Evolutionary conservation across 2,888 invertebrate genomes (phyloP).

Genomic region (Acleris holmiana): DNA sequence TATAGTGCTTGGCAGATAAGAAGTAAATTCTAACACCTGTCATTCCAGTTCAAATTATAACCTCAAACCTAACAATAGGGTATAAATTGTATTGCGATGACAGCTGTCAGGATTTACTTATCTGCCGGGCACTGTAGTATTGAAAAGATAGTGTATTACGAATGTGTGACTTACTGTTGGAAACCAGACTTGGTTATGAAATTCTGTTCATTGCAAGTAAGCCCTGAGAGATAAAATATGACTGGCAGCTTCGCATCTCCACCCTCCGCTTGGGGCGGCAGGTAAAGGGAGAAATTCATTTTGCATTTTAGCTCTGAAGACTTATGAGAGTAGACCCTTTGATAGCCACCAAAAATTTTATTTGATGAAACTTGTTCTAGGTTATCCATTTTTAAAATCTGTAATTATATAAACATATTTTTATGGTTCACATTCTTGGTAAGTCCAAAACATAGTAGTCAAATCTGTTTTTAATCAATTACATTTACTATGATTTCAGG

Average conservation of each 20-base stretch:
- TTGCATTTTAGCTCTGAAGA: slow-evolving; percentile 92
- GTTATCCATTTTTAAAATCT: slow-evolving; percentile 72
- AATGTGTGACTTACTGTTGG: slow-evolving; percentile 85
- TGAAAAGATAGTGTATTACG: background rate
- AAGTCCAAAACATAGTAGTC: no score
- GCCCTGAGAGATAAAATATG: slow-evolving; percentile 95
- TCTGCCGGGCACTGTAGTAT: background rate
- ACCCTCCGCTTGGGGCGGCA: slow-evolving; percentile 90
- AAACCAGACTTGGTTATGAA: slow-evolving; percentile 98
- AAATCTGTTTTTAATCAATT: no score
- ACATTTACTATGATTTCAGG: no score
- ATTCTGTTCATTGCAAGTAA: slow-evolving; percentile 97
- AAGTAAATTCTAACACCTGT: no score
- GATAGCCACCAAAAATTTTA: slow-evolving; percentile 92
- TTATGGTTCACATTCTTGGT: no score
- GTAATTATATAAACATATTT: slow-evolving; percentile 37
- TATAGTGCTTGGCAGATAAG: no score
- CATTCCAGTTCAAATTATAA: no score
- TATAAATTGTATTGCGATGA: no score
- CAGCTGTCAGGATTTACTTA: no score
- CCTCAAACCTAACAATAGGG: no score
- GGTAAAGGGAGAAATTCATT: slow-evolving; percentile 96
- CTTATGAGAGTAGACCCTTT: slow-evolving; percentile 92
- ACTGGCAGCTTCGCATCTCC: slow-evolving; percentile 89
- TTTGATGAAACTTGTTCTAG: slow-evolving; percentile 86